phyloP scores from a whole-genome alignment of 2,113 vertebrate genomes.

The Pelodiscus sinensis region DNA sequence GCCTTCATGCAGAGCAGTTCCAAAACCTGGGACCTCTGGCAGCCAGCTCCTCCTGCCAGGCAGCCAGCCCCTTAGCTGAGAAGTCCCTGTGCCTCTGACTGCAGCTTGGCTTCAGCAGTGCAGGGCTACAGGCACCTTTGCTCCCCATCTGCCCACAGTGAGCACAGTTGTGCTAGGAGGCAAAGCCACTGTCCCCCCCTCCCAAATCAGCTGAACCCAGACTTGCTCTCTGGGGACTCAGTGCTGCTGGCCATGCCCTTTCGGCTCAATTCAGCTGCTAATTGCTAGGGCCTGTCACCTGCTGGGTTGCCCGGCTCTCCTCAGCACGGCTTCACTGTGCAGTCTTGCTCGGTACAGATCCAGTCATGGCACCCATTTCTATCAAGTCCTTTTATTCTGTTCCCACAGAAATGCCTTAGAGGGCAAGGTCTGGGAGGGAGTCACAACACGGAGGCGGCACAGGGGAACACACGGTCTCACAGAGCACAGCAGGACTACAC shows the following conservation, averaged over 20 bases:
- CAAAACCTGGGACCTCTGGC: too few species aligned
- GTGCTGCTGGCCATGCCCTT: not conserved
- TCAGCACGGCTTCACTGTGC: not conserved
- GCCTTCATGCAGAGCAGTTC: too few species aligned
- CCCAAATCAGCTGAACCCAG: not conserved
- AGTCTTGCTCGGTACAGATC: constrained; percentile 21
- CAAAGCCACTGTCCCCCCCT: not conserved
- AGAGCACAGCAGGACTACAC: constrained; percentile 96
- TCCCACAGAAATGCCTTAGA: constrained; percentile 95
- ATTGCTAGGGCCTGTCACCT: not conserved
- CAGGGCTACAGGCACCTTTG: too few species aligned
- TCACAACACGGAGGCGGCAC: constrained; percentile 97
- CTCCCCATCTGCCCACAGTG: not conserved
- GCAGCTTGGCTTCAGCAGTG: too few species aligned
- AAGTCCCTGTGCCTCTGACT: not conserved
- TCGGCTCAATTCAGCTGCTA: not conserved
- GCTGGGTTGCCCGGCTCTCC: not conserved
- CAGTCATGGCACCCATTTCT: constrained; percentile 71
- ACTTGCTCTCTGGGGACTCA: not conserved
- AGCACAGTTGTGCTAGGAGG: not conserved
- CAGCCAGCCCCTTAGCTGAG: not conserved
- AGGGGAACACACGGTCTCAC: constrained; percentile 95
- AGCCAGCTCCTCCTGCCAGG: not conserved
- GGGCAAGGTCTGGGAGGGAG: constrained; percentile 88
- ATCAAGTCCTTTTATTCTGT: constrained; percentile 93